These are phyloP conservation scores for Lasioglossum vierecki DNA, from an alignment of 2,888 invertebrate genomes.

Conservation along the genomic window DNA sequence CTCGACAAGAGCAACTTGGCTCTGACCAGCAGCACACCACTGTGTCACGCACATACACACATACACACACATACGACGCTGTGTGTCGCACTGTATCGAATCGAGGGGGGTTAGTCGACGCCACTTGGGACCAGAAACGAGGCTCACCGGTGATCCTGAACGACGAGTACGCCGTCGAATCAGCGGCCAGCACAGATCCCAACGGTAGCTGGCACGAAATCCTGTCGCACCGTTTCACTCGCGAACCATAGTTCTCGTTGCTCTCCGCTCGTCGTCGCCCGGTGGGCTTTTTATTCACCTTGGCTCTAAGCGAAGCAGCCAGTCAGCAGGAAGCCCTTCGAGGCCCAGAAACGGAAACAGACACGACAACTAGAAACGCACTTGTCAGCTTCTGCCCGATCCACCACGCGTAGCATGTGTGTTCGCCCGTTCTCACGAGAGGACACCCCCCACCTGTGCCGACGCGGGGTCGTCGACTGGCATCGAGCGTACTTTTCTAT, in stretches of 20 bases:
- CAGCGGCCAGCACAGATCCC: neutral
- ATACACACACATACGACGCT: neutral
- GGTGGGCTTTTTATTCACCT: neutral
- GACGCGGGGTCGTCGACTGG: constrained; percentile 65
- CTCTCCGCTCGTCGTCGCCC: neutral
- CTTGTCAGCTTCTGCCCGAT: constrained; percentile 58
- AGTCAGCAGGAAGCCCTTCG: constrained; percentile 10
- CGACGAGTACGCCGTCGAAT: neutral
- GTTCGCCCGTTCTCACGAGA: constrained; percentile 60
- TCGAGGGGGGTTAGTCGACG: neutral
- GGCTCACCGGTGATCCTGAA: neutral
- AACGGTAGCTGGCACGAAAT: neutral
- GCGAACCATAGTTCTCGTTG: constrained; percentile 5
- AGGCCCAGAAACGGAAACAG: constrained; percentile 24
- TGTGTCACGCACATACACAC: too few species aligned
- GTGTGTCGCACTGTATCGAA: neutral
- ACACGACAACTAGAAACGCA: constrained; percentile 37
- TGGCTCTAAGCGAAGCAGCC: neutral
- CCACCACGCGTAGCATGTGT: constrained; percentile 60
- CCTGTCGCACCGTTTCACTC: constrained; percentile 7
- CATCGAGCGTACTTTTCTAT: constrained; percentile 63
- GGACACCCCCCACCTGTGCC: constrained; percentile 65
- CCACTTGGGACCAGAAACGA: neutral
- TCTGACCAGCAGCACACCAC: neutral
- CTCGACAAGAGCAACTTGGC: constrained; percentile 3